Evolutionary conservation across 2,797 vertebrate species (phyloP).

Genomic region (Coccyzus lansbergi): DNA sequence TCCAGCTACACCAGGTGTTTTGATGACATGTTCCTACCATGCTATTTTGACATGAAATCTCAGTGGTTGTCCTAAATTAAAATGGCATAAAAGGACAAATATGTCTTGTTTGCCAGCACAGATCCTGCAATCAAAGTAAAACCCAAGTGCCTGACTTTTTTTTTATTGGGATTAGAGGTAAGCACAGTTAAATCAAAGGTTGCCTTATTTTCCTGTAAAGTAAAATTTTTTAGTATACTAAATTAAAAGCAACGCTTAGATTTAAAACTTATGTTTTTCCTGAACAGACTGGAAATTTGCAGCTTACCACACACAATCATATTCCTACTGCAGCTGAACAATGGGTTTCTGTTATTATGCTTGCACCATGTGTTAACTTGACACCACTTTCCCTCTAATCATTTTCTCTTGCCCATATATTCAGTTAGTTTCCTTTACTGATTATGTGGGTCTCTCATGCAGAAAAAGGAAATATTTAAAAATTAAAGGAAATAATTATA

Average conservation of each 20-base stretch:
- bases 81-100: neutral
- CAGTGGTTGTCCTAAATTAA: conserved; percentile 19
- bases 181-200: neutral
- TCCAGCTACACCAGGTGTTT: neutral
- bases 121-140: neutral
- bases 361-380: neutral
- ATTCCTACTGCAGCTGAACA: neutral
- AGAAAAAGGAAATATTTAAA: conserved; percentile 16
- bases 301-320: neutral
- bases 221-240: neutral
- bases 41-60: neutral
- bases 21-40: neutral
- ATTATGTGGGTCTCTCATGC: neutral
- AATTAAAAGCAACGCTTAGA: neutral
- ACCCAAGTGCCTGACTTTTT: neutral
- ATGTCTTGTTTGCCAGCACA: neutral
- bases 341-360: neutral
- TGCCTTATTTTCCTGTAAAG: neutral
- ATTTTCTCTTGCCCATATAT: neutral
- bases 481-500: neutral
- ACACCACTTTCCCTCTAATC: neutral
- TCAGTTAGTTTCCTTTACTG: neutral
- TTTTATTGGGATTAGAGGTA: neutral
- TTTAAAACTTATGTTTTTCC: neutral
- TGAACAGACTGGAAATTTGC: neutral